These are phyloP conservation scores for Neelides sp. DNA, from an alignment of 1,140 invertebrate genomes.

Conservation along the genomic window DNA sequence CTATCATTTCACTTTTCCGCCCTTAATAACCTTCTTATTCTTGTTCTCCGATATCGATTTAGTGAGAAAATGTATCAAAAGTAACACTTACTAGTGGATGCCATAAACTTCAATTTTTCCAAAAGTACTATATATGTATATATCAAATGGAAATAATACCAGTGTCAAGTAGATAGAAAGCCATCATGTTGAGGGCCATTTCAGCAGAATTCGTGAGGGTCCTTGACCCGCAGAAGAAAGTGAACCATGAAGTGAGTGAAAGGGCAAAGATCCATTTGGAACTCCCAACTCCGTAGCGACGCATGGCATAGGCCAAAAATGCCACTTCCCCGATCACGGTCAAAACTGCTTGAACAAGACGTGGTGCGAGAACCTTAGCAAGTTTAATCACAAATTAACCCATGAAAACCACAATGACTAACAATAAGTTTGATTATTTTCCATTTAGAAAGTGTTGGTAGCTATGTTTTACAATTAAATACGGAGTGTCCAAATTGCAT, in stretches of 20 bases:
- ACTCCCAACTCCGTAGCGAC: conserved; percentile 48
- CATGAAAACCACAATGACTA: conserved; percentile 1
- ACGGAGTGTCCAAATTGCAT: conserved; percentile 47
- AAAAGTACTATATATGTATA: conserved; percentile 29
- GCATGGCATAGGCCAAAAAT: conserved; percentile 42
- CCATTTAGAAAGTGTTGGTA: conserved; percentile 30
- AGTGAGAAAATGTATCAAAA: conserved; percentile 4
- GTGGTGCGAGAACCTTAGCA: conserved; percentile 51
- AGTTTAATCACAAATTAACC: conserved; percentile 10
- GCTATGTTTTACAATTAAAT: conserved; percentile 44
- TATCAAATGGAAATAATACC: conserved; percentile 35
- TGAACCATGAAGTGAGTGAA: conserved; percentile 65
- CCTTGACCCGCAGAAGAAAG: conserved; percentile 71
- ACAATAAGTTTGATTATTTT: conserved; percentile 26
- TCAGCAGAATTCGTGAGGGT: conserved; percentile 77
- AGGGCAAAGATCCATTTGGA: conserved; percentile 49
- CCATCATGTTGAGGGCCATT: conserved; percentile 60
- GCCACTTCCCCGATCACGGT: conserved; percentile 60
- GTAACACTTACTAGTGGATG: neutral
- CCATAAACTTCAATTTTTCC: too few species aligned
- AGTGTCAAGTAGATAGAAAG: conserved; percentile 61
- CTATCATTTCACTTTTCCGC: too few species aligned
- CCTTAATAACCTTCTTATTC: too few species aligned
- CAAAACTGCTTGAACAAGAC: conserved; percentile 62
- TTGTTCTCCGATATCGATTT: too few species aligned